Percentiles rank a stretch among this genome's conserved stretches.
Conservation (phyloP, 2,113 vertebrate genomes). For the Paradoxurus hermaphroditus region DNA sequence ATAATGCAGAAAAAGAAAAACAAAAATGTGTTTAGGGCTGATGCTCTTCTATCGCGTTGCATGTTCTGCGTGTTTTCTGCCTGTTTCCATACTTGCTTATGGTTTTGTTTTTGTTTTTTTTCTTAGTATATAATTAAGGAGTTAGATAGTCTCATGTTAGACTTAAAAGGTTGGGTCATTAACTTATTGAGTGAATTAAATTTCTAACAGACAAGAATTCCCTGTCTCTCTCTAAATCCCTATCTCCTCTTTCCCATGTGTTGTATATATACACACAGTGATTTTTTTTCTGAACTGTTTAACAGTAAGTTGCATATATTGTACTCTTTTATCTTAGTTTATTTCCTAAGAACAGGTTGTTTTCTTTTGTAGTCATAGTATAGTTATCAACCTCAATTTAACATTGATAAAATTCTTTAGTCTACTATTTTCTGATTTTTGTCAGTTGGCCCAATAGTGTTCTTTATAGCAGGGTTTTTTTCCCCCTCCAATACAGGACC, state of each 20-base stretch:
- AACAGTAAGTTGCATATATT: neutral
- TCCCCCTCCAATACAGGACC: neutral
- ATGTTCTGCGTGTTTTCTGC: conserved; percentile 37
- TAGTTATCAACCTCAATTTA: neutral
- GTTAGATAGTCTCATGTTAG: neutral
- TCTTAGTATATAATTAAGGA: neutral
- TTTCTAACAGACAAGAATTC: neutral
- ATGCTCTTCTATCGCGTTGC: neutral
- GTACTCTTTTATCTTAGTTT: neutral
- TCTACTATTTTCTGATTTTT: conserved; percentile 27
- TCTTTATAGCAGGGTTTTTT: neutral
- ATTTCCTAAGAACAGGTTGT: neutral
- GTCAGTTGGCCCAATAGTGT: neutral
- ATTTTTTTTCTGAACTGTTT: neutral
- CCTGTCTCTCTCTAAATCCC: neutral
- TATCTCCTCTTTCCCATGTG: no score
- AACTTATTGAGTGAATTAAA: conserved; percentile 53
- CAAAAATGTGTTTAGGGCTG: neutral
- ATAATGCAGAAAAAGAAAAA: conserved; percentile 30
- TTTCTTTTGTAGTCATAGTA: neutral
- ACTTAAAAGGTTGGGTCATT: neutral
- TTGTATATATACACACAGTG: rapidly evolving
- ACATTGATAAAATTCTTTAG: neutral
- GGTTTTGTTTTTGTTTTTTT: conserved; percentile 6
- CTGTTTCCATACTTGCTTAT: conserved; percentile 7